phyloP scores from a whole-genome alignment of 2,113 vertebrate species.

The Brachypteracias leptosomus region DNA sequence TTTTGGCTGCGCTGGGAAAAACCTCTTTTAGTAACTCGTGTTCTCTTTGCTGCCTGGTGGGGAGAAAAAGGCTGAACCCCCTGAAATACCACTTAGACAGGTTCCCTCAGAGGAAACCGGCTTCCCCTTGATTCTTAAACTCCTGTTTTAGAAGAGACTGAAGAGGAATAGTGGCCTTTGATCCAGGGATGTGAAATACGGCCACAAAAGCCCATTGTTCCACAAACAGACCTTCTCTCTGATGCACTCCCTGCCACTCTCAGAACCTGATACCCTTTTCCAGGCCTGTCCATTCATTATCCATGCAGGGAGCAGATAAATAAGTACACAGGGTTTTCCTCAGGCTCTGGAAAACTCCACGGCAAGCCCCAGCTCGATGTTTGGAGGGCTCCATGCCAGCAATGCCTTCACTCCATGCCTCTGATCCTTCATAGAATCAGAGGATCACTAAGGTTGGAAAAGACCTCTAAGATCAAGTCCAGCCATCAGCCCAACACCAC shows the following conservation, averaged over 20 bases:
- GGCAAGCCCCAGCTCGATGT: rapidly evolving
- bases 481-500: no score
- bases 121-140: neutral
- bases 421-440: neutral
- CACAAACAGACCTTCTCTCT: neutral
- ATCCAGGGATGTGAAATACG: neutral
- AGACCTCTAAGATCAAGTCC: no score
- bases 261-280: neutral
- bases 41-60: neutral
- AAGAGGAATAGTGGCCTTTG: neutral
- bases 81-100: neutral
- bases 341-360: neutral
- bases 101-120: neutral
- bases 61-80: neutral
- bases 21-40: rapidly evolving
- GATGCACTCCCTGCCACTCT: neutral
- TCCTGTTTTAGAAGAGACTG: neutral
- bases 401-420: rapidly evolving
- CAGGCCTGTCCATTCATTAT: neutral
- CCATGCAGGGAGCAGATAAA: neutral
- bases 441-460: no score
- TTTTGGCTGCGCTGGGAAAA: neutral
- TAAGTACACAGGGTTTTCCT: neutral
- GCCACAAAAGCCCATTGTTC: neutral
- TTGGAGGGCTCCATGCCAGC: rapidly evolving